Evolutionary conservation across 2,113 vertebrate genomes (phyloP).

Genomic region (Acrocephalus kingi): DNA sequence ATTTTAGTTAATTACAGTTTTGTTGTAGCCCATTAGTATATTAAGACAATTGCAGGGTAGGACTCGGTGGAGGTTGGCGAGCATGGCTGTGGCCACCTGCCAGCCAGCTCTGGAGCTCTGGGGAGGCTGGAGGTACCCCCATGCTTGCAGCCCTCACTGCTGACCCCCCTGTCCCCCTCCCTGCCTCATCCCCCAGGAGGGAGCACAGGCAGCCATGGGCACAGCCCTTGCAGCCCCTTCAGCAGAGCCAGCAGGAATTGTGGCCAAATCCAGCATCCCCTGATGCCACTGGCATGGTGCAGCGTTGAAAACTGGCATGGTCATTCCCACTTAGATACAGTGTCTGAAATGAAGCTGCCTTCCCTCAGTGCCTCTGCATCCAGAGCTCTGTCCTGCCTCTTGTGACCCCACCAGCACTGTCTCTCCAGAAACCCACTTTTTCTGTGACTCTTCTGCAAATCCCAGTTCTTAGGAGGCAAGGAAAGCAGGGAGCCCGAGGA

Average conservation of each 20-base stretch:
- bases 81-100: neutral
- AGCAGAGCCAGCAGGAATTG: neutral
- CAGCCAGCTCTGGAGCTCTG: neutral
- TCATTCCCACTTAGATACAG: accelerated
- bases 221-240: accelerated
- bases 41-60: slow-evolving; percentile 36
- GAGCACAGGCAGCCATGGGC: accelerated
- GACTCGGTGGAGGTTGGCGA: neutral
- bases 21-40: slow-evolving; percentile 15
- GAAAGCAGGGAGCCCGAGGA: neutral
- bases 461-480: accelerated
- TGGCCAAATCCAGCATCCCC: accelerated
- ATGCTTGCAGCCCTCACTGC: neutral
- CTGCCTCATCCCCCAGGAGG: accelerated
- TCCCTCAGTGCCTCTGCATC: neutral
- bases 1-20: slow-evolving; percentile 42
- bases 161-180: accelerated
- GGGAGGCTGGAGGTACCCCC: accelerated
- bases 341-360: accelerated
- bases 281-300: accelerated
- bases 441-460: neutral
- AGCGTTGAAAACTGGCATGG: neutral
- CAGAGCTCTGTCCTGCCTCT: neutral
- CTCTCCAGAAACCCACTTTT: neutral
- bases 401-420: neutral